Evolutionary conservation across 2,113 vertebrate species (phyloP), one percentile per base, ranked within the genome.

Genomic region (Haemorhous mexicanus): DNA sequence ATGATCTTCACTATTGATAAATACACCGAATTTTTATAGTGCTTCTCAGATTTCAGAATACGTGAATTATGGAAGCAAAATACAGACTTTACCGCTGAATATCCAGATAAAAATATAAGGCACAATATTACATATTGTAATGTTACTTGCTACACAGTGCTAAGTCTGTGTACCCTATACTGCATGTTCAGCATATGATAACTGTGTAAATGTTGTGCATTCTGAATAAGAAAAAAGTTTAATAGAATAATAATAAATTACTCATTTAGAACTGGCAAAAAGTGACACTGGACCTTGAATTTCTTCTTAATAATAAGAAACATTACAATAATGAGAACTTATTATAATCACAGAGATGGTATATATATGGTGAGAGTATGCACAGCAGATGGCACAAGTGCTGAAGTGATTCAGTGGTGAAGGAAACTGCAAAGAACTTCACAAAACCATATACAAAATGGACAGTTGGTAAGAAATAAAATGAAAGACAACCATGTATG

Each of bases 231-330:
- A 43, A 76, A 10, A 14, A 89, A 67, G 3, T 6, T 39, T 77
- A n/a, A 15, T 53, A 33, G 7, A 52, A 69, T 5, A 74, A 23
- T 0, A 62, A 59, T 3, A 58, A 72, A 55, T 53, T 0, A 21
- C 5, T 43, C 6, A 50, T 37, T 87, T 26, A 20, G 6, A 50
- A 28, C 14, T 13, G 13, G 11, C 10, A 87, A 87, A 92, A 95
- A 74, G 3, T 19, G 17, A 39, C 27, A 21, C 12, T 33, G 33
- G 4, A 32, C 27, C 26, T 80, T 21, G 11, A 28, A 10, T 16
- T 69, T 56, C 37, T 87, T 49, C 27, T 84, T 49, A 62, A 30
- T 79, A 37, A 27, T 11, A 43, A 43, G 16, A n/a, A 32, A 58
- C 2, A 32, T 41, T 41, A 19, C 16, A 50, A 58, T 16, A 58